Evolutionary conservation across 2,797 vertebrate genomes (phyloP), one percentile per base, ranked within the genome.

Genomic region (Momotus momota): DNA sequence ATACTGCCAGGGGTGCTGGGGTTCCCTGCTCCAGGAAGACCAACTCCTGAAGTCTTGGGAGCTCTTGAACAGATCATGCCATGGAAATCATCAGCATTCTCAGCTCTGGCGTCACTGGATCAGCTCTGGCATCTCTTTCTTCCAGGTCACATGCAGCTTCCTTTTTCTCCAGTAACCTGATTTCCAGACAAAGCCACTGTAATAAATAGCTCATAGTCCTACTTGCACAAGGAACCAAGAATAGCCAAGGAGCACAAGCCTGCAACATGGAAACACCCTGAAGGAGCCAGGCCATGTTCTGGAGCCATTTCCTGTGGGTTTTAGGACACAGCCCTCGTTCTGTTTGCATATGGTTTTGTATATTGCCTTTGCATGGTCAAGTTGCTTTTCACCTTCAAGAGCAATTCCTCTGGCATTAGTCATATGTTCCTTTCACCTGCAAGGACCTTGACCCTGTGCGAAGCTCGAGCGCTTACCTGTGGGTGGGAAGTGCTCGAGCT

Each of bases 361-460:
- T 38, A 4, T n/a, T 31, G 17, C 3, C 18, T 74, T 73, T 41
- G 51, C 9, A 60, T n/a, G 22, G 27, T 20, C 29, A 49, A 10
- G 14, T 17, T 70, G 25, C 35, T 73, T 92, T 55, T 43, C 43
- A 16, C 35, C 51, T 57, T 71, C 27, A 18, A 4, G 19, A 49
- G 11, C 7, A 80, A 48, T 77, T 72, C 29, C 19, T 35, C 40
- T 1, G 8, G 40, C 23, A 18, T 61, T 43, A 81, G 21, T 78
- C 61, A 69, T 7, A 0, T 1, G 0, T 60, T 80, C 29, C 40
- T 25, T n/a, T 35, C 8, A 66, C 55, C 40, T 51, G 14, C 1
- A 14, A 55, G 57, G 38, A 55, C 69, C 20, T 41, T 31, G 31
- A 18, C 17, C 25, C 33, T 5, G 12, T 7, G n/a, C 45, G 38